Conservation (phyloP, 2,797 vertebrate genomes). For the Ctenopoma multispine region DNA sequence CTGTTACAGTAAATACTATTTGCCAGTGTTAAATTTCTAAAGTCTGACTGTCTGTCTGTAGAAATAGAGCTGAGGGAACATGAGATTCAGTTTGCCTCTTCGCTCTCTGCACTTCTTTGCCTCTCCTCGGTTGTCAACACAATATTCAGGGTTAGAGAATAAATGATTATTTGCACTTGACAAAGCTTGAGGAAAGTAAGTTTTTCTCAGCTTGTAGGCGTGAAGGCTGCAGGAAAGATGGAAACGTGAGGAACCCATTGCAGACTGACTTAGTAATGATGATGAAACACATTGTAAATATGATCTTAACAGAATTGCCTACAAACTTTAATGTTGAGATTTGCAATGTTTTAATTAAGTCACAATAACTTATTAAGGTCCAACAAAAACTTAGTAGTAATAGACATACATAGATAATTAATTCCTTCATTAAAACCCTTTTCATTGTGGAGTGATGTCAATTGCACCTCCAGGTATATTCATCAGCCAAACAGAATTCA, state of each 20-base stretch:
- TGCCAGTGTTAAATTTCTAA: constrained; percentile 27
- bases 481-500: background rate
- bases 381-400: too few relatives aligned
- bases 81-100: constrained; percentile 25
- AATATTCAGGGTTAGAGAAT: constrained; percentile 43
- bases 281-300: constrained; percentile 69
- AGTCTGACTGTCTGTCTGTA: constrained; percentile 59
- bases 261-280: constrained; percentile 37
- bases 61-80: constrained; percentile 54
- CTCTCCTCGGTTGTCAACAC: constrained; percentile 43
- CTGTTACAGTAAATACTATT: constrained; percentile 64
- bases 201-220: constrained; percentile 31
- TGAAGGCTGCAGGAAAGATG: constrained; percentile 39
- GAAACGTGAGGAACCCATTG: constrained; percentile 25
- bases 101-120: constrained; percentile 35
- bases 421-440: background rate
- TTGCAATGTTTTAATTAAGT: constrained; percentile 69
- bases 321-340: constrained; percentile 55
- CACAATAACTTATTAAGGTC: constrained; percentile 64
- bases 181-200: constrained; percentile 43
- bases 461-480: background rate
- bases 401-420: too few relatives aligned
- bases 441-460: background rate
- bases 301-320: constrained; percentile 51
- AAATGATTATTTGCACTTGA: constrained; percentile 67